Conservation (phyloP, 2,113 vertebrate species). For the Apteryx owenii region DNA sequence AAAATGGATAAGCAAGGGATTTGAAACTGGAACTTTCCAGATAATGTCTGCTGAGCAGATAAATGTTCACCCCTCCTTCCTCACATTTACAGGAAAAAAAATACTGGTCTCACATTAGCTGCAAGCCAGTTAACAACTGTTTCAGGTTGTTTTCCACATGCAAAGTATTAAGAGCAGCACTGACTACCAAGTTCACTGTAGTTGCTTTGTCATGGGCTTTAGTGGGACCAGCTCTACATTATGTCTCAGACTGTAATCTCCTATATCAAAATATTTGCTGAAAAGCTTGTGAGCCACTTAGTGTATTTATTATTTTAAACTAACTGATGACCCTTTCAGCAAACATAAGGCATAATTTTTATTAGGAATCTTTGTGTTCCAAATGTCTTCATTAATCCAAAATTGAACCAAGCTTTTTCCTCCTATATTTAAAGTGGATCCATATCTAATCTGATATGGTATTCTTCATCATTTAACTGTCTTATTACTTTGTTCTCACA, state of each 20-base stretch:
- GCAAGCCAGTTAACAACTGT: not conserved
- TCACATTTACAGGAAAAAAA: not conserved
- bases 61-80: not conserved
- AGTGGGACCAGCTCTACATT: not conserved
- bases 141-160: not conserved
- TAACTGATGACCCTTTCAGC: not conserved
- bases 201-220: not conserved
- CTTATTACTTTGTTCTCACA: conserved; percentile 26
- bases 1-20: not conserved
- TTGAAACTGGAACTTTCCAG: not conserved
- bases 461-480: conserved; percentile 40
- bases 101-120: not conserved
- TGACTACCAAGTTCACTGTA: not conserved
- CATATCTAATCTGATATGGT: conserved; percentile 10
- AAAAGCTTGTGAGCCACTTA: not conserved
- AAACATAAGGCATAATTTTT: not conserved
- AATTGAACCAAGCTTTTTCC: not conserved
- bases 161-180: not conserved
- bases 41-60: not conserved
- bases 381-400: conserved; percentile 39
- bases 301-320: not conserved
- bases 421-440: conserved; percentile 38
- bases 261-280: not conserved
- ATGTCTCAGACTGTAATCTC: not conserved
- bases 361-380: not conserved